These are phyloP conservation scores for Forbesichthys agassizii DNA, from an alignment of 2,113 vertebrate species.

Conservation along the genomic window DNA sequence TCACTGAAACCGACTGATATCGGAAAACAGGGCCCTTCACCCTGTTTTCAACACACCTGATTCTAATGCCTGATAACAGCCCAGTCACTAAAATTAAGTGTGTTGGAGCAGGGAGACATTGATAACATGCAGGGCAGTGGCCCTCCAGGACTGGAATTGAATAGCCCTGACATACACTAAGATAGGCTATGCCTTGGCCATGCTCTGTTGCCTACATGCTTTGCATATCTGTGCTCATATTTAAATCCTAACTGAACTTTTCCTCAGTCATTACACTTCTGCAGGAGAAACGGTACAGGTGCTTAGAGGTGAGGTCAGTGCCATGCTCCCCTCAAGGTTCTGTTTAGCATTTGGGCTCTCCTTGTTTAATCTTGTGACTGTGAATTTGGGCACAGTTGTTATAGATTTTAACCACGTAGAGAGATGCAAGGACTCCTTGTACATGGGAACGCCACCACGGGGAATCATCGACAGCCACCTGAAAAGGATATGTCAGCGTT, in stretches of 20 bases:
- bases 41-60: too few relatives aligned
- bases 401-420: conserved; percentile 70
- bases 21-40: too few relatives aligned
- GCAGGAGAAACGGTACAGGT: neutral
- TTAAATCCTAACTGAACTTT: conserved; percentile 36
- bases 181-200: neutral
- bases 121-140: too few relatives aligned
- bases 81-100: too few relatives aligned
- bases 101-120: too few relatives aligned
- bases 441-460: conserved; percentile 71
- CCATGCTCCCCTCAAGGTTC: conserved; percentile 18
- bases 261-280: neutral
- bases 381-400: conserved; percentile 49
- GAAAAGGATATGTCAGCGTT: conserved; percentile 73
- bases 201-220: conserved; percentile 1
- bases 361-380: conserved; percentile 1
- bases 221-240: conserved; percentile 57
- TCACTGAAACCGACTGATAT: too few relatives aligned
- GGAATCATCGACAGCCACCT: conserved; percentile 48
- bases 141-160: too few relatives aligned
- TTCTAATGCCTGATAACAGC: too few relatives aligned
- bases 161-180: neutral
- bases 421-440: conserved; percentile 72
- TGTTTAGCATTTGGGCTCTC: conserved; percentile 12
- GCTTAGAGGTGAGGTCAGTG: conserved; percentile 6